phyloP scores from a whole-genome alignment of 1,140 invertebrate genomes.

The Danaus plexippus region DNA sequence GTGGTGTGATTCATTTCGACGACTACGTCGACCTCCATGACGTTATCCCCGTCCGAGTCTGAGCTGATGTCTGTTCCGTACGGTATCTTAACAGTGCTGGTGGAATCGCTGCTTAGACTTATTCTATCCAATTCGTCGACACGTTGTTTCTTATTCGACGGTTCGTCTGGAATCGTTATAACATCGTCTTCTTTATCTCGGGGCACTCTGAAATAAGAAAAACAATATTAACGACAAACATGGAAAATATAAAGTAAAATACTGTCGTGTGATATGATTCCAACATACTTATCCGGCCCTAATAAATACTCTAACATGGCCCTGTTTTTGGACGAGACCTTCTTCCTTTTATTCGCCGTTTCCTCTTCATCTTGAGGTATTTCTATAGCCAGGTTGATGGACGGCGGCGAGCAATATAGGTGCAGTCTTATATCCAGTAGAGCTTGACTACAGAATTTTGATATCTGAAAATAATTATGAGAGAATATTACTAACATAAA shows the following conservation, averaged over 20 bases:
- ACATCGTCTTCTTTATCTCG: conserved; percentile 25
- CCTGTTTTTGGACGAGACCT: conserved; percentile 45
- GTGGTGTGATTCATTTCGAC: conserved; percentile 15
- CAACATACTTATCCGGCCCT: conserved; percentile 38
- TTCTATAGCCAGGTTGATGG: conserved; percentile 40
- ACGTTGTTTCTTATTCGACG: conserved; percentile 37
- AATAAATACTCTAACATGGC: conserved; percentile 40
- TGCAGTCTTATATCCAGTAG: conserved; percentile 52
- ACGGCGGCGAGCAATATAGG: conserved; percentile 52
- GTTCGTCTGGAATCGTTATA: conserved; percentile 45
- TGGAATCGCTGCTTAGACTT: conserved; percentile 45
- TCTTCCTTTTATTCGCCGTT: conserved; percentile 31
- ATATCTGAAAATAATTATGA: conserved; percentile 31
- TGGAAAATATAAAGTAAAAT: conserved; percentile 6
- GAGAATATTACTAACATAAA: not conserved
- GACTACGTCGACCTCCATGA: conserved; percentile 20
- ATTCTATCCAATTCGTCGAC: conserved; percentile 38
- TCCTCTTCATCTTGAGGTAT: conserved; percentile 17
- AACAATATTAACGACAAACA: not conserved
- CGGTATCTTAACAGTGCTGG: conserved; percentile 19
- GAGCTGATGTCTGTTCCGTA: conserved; percentile 28
- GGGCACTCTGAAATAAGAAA: conserved; percentile 34
- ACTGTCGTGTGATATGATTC: conserved; percentile 1
- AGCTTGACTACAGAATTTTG: conserved; percentile 48
- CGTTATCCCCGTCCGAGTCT: conserved; percentile 33